Conservation (phyloP, 2,888 invertebrate species). For the Mythimna ferrago region DNA sequence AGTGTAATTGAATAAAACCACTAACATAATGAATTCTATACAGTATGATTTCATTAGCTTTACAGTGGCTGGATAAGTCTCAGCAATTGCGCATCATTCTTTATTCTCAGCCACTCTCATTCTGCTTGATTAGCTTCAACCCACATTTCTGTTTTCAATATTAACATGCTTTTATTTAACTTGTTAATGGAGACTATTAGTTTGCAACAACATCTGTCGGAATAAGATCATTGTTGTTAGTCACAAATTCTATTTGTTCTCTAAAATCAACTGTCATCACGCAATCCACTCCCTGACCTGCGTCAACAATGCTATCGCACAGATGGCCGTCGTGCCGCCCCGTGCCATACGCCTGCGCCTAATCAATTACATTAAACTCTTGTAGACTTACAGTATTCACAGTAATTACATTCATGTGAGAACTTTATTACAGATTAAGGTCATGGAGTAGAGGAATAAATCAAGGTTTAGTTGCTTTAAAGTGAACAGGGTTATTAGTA, state of each 20-base stretch:
- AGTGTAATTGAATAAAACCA: neutral
- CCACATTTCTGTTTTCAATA: too few species aligned
- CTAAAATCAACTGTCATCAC: slow-evolving; percentile 3
- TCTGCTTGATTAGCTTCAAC: neutral
- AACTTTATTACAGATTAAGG: slow-evolving; percentile 46
- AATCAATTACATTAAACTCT: slow-evolving; percentile 50
- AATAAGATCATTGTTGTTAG: neutral
- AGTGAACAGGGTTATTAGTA: slow-evolving; percentile 3
- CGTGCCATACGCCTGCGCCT: slow-evolving; percentile 58
- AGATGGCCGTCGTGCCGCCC: slow-evolving; percentile 61
- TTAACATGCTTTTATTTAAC: neutral
- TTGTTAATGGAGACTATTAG: neutral
- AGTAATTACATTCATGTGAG: slow-evolving; percentile 47
- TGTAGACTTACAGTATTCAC: slow-evolving; percentile 20
- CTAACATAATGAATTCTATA: neutral
- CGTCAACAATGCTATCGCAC: slow-evolving; percentile 61
- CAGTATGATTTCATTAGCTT: too few species aligned
- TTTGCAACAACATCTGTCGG: neutral
- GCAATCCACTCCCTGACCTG: slow-evolving; percentile 56
- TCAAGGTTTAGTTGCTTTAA: slow-evolving; percentile 39
- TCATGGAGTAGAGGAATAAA: slow-evolving; percentile 20
- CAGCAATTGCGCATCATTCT: neutral
- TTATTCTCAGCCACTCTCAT: neutral
- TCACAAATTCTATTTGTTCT: slow-evolving; percentile 11
- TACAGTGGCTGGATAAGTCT: neutral